Base-by-base conservation (phyloP, 2,113 vertebrate genomes). In the Jaculus jaculus region DNA sequence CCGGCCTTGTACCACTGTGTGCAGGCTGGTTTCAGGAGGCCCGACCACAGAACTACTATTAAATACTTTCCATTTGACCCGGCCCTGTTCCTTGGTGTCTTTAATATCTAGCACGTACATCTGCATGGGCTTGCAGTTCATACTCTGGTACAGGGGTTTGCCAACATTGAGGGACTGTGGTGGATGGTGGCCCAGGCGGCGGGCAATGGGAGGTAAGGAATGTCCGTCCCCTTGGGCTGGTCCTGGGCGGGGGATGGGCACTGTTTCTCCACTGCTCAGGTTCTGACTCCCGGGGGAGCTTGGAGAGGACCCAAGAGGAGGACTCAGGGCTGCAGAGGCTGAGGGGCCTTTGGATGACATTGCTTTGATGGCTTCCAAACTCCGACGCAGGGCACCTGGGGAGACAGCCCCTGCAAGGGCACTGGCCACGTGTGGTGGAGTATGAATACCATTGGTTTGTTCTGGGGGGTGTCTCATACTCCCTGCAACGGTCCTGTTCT, bases 71-170 rank as follows among this genome's bases (percentile, higher is more conserved):
- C 99, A 99, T 72, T 99, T 98, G 94, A 99, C 99, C 10, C 98
- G 97, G 0, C 98, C 98, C 1, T 96, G 97, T 37, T 98, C 97
- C 97, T 99, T 99, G 95, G 98, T 98, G 51, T 98, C 98, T 34
- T 99, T 99, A 95, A 99, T 98, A 97, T 99, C 99, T 98, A 99
- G 98, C 95, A 99, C 99, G 1, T 99, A 99, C 99, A 99, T 99
- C 98, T 99, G 99, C 99, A 99, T 99, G 97, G 99, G 99, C 84
- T 99, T 99, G 98, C 99, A 99, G 98, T 99, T 99, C 98, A 99
- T 98, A 83, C 99, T 99, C 98, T 99, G 99, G 97, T 99, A 99
- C 30, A 99, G 97, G 21, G 99, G 99, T 97, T 99, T 99, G 73
- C 99, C 99, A 66, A 99, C 99, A 42, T 99, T 99, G 63, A 99